These are phyloP conservation scores for Keiferia lycopersicella DNA, from an alignment of 2,888 invertebrate genomes.

Conservation along the genomic window DNA sequence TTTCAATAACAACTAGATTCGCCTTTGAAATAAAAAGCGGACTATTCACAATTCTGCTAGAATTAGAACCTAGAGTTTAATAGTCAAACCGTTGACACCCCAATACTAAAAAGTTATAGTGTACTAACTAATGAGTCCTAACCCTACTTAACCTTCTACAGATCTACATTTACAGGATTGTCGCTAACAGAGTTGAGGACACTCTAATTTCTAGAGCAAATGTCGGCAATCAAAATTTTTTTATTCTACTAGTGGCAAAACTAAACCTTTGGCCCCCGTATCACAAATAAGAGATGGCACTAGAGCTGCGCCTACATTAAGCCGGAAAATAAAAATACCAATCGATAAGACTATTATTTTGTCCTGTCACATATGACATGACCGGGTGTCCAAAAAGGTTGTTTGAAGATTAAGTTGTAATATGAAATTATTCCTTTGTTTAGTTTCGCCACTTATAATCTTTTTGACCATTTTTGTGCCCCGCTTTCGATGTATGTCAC, in stretches of 20 bases:
- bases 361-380: too few species aligned
- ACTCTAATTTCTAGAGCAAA: constrained; percentile 36
- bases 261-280: neutral
- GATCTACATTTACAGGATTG: constrained; percentile 53
- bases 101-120: constrained; percentile 2
- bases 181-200: constrained; percentile 38
- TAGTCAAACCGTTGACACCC: constrained; percentile 1
- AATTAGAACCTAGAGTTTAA: neutral
- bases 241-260: neutral
- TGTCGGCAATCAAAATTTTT: constrained; percentile 42
- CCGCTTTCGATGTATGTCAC: constrained; percentile 72
- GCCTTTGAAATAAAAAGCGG: neutral
- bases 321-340: too few species aligned
- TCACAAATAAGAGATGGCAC: too few species aligned
- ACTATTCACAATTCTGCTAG: neutral
- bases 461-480: constrained; percentile 37
- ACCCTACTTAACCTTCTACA: constrained; percentile 35
- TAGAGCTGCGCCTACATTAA: too few species aligned
- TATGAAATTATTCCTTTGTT: neutral
- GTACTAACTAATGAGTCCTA: constrained; percentile 54
- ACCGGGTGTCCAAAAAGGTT: neutral
- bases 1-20: constrained; percentile 1
- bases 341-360: too few species aligned
- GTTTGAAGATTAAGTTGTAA: neutral
- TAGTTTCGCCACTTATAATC: neutral